Conservation (phyloP, 2,113 vertebrate genomes). For the Plecturocebus donacophilus region DNA sequence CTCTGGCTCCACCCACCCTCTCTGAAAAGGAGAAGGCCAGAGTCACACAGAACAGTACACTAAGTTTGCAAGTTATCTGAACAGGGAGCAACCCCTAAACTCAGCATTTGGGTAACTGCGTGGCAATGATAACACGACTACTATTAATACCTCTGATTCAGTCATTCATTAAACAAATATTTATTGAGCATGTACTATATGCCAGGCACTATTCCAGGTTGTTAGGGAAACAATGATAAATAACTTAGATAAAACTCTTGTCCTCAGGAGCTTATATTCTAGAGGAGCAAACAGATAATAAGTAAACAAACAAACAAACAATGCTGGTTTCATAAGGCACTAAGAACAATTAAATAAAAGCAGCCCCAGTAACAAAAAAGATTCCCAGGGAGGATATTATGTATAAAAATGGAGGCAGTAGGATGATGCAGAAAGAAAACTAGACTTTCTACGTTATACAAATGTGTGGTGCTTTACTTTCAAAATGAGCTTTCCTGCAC, state of each 20-base stretch:
- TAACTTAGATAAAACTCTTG: not conserved
- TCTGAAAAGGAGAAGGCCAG: constrained; percentile 18
- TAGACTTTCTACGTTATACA: not conserved
- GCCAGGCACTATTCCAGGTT: not conserved
- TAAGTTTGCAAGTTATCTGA: not conserved
- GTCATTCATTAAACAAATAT: not conserved
- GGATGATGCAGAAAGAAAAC: not conserved
- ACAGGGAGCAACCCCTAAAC: not conserved
- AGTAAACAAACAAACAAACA: not conserved
- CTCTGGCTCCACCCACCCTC: not conserved
- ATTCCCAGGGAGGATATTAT: not conserved
- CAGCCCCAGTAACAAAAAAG: not conserved
- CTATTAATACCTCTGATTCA: not conserved
- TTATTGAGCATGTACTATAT: not conserved
- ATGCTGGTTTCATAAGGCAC: not conserved
- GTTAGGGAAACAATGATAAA: not conserved
- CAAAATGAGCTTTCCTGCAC: not conserved
- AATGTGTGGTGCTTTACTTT: not conserved
- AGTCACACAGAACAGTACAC: not conserved
- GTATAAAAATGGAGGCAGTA: not conserved
- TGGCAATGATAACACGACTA: not conserved
- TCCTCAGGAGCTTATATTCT: not conserved
- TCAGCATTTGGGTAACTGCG: not conserved
- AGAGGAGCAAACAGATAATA: not conserved
- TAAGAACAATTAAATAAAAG: not conserved